Evolutionary conservation across 2,113 vertebrate species (phyloP).

Genomic region (Rhombomys opimus): DNA sequence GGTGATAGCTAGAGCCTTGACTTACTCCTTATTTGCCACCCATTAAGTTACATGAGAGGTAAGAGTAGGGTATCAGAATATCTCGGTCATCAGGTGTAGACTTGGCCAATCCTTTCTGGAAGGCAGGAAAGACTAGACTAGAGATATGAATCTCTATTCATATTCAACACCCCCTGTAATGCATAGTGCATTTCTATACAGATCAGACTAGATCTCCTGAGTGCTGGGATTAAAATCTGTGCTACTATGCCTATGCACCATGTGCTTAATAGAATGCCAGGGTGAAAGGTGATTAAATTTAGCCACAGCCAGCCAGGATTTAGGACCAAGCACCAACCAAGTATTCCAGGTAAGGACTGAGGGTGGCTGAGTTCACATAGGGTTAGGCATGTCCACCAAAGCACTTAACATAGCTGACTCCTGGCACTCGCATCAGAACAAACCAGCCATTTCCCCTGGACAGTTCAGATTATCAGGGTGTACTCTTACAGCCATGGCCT

Average conservation of each 20-base stretch:
- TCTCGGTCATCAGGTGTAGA: neutral
- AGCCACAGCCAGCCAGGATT: neutral
- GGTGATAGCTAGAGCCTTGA: neutral
- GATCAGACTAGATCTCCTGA: neutral
- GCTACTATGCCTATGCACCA: neutral
- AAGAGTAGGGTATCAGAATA: neutral
- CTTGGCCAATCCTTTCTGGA: neutral
- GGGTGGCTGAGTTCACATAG: neutral
- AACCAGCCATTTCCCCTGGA: slow-evolving; percentile 44
- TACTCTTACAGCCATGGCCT: slow-evolving; percentile 81
- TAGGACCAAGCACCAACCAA: neutral
- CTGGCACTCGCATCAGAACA: slow-evolving; percentile 18
- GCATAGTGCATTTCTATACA: neutral
- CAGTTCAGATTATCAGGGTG: slow-evolving; percentile 78
- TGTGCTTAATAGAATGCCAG: neutral
- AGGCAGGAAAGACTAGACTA: neutral
- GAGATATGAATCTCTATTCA: neutral
- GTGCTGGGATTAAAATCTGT: neutral
- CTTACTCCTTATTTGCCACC: neutral
- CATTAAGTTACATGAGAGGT: neutral
- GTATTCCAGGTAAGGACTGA: neutral
- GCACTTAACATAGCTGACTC: no score
- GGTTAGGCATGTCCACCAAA: neutral
- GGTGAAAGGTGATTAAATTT: neutral
- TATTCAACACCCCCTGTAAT: neutral